phyloP scores from a whole-genome alignment of 2,888 invertebrate genomes.

The Schizotus pectinicornis region DNA sequence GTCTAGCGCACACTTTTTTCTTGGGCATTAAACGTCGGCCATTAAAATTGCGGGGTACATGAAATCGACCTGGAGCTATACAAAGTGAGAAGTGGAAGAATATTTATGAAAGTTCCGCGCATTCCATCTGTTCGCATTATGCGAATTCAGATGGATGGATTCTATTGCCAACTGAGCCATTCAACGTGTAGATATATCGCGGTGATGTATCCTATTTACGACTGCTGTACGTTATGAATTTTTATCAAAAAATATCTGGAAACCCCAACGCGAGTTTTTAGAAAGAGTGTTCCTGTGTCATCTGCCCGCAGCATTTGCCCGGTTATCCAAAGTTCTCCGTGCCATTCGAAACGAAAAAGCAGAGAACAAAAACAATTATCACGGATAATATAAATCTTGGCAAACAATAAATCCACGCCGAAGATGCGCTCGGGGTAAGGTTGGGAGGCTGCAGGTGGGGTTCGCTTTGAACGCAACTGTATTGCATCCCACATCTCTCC shows the following conservation, averaged over 20 bases:
- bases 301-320: neutral
- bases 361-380: conserved; percentile 41
- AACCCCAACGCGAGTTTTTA: neutral
- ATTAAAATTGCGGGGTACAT: conserved; percentile 35
- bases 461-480: conserved; percentile 31
- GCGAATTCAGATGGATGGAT: conserved; percentile 38
- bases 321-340: too few species aligned
- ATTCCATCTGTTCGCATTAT: conserved; percentile 42
- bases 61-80: conserved; percentile 38
- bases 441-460: conserved; percentile 17
- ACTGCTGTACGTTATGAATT: conserved; percentile 33
- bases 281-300: neutral
- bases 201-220: conserved; percentile 39
- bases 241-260: conserved; percentile 22
- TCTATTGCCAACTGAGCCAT: conserved; percentile 34
- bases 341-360: neutral
- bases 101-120: conserved; percentile 42
- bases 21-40: conserved; percentile 24
- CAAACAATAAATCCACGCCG: conserved; percentile 38
- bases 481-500: conserved; percentile 31
- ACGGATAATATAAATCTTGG: conserved; percentile 41
- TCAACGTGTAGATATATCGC: conserved; percentile 39
- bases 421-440: conserved; percentile 31
- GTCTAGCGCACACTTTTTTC: conserved; percentile 33
- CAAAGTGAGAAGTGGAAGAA: conserved; percentile 43